Evolutionary conservation across 1,140 invertebrate species (phyloP).

Genomic region (Pseudobourletiella spinata): DNA sequence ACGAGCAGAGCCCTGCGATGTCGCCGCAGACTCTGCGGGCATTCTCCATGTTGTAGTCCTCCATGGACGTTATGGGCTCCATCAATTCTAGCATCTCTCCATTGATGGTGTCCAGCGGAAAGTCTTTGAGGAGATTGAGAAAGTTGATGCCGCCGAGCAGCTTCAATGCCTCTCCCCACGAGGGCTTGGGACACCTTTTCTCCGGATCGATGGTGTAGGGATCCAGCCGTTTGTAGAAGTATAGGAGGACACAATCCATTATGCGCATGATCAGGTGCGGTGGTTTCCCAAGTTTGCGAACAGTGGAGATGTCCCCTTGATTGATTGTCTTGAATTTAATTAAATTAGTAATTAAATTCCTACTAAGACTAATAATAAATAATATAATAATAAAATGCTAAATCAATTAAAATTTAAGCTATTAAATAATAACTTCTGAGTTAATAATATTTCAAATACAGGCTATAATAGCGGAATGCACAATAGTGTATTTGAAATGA

Average conservation of each 20-base stretch:
- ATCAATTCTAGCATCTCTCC: constrained; percentile 76
- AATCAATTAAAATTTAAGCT: too few species aligned
- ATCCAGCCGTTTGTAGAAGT: constrained; percentile 67
- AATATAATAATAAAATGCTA: too few species aligned
- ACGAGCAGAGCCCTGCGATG: constrained; percentile 73
- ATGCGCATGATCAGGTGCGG: constrained; percentile 79
- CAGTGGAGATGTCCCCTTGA: constrained; percentile 73
- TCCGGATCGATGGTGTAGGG: constrained; percentile 60
- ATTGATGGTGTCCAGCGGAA: constrained; percentile 78
- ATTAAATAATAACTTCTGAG: too few species aligned
- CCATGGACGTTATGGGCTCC: constrained; percentile 63
- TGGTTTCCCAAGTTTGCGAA: constrained; percentile 74
- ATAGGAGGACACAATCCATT: constrained; percentile 73
- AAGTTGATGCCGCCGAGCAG: constrained; percentile 73
- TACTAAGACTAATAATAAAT: too few species aligned
- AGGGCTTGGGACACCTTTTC: constrained; percentile 52
- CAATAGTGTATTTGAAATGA: too few species aligned
- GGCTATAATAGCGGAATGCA: too few species aligned
- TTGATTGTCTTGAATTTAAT: constrained; percentile 88
- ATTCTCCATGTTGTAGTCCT: constrained; percentile 65
- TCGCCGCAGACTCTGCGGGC: constrained; percentile 79
- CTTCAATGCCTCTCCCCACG: constrained; percentile 74
- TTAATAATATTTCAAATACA: too few species aligned
- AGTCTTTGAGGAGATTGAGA: constrained; percentile 63
- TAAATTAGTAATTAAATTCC: too few species aligned